Conservation (phyloP, 2,797 vertebrate genomes). For the Acanthornis magna region DNA sequence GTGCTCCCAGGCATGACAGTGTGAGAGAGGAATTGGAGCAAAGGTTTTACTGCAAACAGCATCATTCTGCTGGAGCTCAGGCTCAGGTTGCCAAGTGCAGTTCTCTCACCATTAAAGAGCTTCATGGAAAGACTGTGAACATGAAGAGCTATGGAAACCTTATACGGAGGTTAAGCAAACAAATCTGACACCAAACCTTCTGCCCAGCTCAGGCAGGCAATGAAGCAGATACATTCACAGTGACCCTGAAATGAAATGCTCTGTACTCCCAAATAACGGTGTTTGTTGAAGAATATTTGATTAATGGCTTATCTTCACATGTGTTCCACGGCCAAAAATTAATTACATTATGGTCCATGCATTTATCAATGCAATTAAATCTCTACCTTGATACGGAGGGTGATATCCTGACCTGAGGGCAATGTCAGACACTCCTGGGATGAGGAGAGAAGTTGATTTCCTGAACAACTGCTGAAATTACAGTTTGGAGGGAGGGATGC, state of each 20-base stretch:
- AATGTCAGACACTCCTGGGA: neutral
- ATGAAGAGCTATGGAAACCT: constrained; percentile 12
- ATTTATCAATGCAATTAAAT: neutral
- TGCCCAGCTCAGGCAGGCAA: neutral
- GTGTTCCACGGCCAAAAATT: neutral
- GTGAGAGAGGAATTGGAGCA: neutral
- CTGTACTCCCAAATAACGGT: neutral
- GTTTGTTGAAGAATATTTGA: neutral
- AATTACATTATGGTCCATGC: fast-evolving
- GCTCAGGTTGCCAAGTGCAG: neutral
- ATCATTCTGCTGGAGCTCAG: neutral
- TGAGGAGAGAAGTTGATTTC: neutral
- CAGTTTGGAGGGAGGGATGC: neutral
- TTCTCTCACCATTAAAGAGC: neutral
- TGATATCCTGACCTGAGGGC: neutral
- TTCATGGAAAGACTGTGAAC: neutral
- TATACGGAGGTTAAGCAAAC: constrained; percentile 20
- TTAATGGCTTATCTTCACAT: neutral
- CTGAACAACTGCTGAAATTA: neutral
- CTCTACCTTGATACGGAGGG: neutral
- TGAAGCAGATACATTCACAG: neutral
- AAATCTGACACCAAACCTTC: constrained; percentile 27
- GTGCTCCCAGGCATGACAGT: fast-evolving
- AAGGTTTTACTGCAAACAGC: neutral
- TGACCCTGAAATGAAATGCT: neutral